Evolutionary conservation across 2,113 vertebrate genomes (phyloP).

Genomic region (Crotalus horridus): DNA sequence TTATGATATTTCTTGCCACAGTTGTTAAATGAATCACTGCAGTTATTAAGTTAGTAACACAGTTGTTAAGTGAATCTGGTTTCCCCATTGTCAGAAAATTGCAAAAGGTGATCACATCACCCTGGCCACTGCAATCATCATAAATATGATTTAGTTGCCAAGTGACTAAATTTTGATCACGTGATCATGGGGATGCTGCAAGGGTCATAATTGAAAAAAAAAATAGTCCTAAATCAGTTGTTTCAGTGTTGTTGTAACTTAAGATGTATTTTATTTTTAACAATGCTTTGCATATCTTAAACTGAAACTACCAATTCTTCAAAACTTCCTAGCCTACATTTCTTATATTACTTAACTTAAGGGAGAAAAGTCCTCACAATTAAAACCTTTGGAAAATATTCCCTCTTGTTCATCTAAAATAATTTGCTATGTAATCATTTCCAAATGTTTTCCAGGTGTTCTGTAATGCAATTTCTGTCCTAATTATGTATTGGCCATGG

Average conservation of each 20-base stretch:
- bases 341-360: background rate
- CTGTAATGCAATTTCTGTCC: background rate
- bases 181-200: background rate
- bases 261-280: background rate
- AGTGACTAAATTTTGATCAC: background rate
- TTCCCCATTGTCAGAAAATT: background rate
- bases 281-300: background rate
- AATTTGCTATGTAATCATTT: background rate
- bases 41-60: background rate
- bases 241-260: background rate
- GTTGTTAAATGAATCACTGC: background rate
- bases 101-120: background rate
- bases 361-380: background rate
- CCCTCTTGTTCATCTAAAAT: background rate
- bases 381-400: background rate
- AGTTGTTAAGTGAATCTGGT: background rate
- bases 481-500: background rate
- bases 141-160: background rate
- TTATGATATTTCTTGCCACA: background rate
- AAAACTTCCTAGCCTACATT: background rate
- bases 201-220: background rate
- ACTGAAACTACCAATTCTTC: background rate
- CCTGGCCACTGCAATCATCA: background rate
- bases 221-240: background rate
- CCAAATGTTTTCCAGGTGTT: background rate